Conservation (phyloP, 2,888 invertebrate species). For the Chouioia cunea region DNA sequence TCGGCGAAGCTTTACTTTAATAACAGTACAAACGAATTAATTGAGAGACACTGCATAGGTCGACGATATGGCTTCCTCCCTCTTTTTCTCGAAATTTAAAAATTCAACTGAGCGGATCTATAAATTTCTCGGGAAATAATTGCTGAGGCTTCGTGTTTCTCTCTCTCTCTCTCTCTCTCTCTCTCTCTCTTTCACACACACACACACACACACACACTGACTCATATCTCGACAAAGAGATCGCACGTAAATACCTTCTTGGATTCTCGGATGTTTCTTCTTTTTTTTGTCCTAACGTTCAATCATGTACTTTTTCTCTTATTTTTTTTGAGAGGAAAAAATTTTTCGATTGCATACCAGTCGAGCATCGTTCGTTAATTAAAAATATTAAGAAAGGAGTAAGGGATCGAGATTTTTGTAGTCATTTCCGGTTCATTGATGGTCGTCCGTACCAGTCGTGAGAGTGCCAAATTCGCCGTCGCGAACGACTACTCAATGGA, state of each 20-base stretch:
- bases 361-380: neutral
- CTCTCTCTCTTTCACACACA: too few species aligned
- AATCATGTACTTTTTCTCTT: conserved; percentile 31
- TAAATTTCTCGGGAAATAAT: conserved; percentile 45
- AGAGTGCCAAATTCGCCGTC: conserved; percentile 29
- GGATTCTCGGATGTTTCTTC: conserved; percentile 23
- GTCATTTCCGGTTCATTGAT: conserved; percentile 26
- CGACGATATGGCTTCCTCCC: conserved; percentile 29
- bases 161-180: neutral
- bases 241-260: conserved; percentile 39
- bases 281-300: conserved; percentile 21
- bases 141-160: conserved; percentile 38
- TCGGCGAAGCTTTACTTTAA: neutral
- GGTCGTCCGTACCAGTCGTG: neutral
- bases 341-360: too few species aligned
- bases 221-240: conserved; percentile 33
- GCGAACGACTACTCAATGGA: conserved; percentile 21
- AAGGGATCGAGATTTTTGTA: neutral
- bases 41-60: conserved; percentile 24
- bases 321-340: conserved; percentile 1
- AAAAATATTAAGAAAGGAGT: conserved; percentile 23
- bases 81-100: conserved; percentile 40
- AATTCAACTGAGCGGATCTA: conserved; percentile 41
- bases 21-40: conserved; percentile 28
- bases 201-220: conserved; percentile 11